Percentiles rank a stretch among this genome's conserved stretches.
phyloP scores from a whole-genome alignment of 2,888 invertebrate genomes.

The Spilosoma lubricipeda region DNA sequence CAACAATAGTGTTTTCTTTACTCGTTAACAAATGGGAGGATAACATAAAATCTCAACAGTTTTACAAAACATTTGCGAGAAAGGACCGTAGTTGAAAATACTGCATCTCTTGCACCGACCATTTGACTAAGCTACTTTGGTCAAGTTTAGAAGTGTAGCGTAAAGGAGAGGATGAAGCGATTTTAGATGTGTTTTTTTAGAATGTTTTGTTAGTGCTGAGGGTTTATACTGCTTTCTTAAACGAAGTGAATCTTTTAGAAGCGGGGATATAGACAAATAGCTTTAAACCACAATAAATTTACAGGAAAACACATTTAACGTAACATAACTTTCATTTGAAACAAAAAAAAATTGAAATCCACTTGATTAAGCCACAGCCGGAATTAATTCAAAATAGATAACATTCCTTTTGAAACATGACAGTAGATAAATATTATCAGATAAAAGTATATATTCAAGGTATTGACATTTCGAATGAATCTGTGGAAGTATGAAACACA shows the following conservation, averaged over 20 bases:
- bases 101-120: slow-evolving; percentile 58
- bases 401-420: too few relatives aligned
- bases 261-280: too few relatives aligned
- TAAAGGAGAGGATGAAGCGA: slow-evolving; percentile 37
- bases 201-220: not conserved
- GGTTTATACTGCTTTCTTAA: not conserved
- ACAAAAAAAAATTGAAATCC: too few relatives aligned
- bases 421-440: too few relatives aligned
- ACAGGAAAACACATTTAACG: not conserved
- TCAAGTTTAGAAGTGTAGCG: slow-evolving; percentile 42
- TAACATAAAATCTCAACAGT: slow-evolving; percentile 40
- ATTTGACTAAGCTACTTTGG: slow-evolving; percentile 72
- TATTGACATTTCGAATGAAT: too few relatives aligned
- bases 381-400: too few relatives aligned
- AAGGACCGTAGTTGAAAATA: slow-evolving; percentile 32
- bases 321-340: not conserved
- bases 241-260: not conserved
- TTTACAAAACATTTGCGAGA: slow-evolving; percentile 40
- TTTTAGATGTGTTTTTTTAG: not conserved
- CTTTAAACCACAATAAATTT: not conserved
- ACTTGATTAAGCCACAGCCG: too few relatives aligned
- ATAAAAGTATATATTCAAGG: too few relatives aligned
- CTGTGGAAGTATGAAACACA: too few relatives aligned
- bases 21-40: slow-evolving; percentile 26
- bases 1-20: not conserved